phyloP scores from a whole-genome alignment of 1,140 invertebrate genomes.

The Rhopalosiphum maidis region DNA sequence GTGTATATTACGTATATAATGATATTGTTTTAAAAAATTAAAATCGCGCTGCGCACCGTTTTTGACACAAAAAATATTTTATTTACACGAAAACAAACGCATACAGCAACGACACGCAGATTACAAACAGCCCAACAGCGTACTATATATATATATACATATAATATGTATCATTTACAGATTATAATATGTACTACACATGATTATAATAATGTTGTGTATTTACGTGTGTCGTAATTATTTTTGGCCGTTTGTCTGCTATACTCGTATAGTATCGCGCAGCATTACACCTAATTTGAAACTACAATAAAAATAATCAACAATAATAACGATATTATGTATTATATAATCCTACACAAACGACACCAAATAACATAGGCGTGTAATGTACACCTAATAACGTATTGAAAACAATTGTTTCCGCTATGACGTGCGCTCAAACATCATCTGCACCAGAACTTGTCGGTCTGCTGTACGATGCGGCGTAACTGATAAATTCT shows the following conservation, averaged over 20 bases:
- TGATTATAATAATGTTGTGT: too few species aligned
- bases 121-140: too few species aligned
- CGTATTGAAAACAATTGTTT: neutral
- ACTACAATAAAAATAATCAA: neutral
- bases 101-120: neutral
- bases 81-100: neutral
- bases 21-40: neutral
- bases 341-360: neutral
- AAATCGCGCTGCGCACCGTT: neutral
- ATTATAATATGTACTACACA: neutral
- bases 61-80: neutral
- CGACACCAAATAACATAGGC: neutral
- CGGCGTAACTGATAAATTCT: constrained; percentile 58
- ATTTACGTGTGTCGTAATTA: neutral
- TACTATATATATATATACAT: neutral
- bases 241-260: neutral
- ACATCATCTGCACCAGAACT: neutral
- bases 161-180: neutral
- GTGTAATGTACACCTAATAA: neutral
- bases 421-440: neutral
- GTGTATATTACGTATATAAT: neutral
- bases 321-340: neutral
- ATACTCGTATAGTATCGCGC: too few species aligned
- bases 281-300: neutral
- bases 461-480: neutral